Percentiles rank a stretch among this genome's conserved stretches.
Evolutionary conservation across 1,140 invertebrate genomes (phyloP).

Genomic region (Ceratosolen solmsi): DNA sequence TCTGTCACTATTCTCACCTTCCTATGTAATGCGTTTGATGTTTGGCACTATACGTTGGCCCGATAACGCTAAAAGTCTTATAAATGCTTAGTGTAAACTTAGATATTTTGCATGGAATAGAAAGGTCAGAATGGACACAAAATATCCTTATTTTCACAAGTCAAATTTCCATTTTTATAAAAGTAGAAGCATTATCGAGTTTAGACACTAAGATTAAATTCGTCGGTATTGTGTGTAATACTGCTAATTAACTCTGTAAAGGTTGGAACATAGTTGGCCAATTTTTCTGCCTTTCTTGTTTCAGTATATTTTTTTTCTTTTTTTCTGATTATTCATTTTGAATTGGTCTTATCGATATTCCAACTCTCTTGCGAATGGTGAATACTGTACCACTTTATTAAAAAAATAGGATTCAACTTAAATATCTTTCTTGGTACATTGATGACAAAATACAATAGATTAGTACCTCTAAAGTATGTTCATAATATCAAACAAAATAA

Average conservation of each 20-base stretch:
- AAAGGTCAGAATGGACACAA: conserved; percentile 66
- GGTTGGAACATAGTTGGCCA: conserved; percentile 66
- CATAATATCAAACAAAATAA: conserved; percentile 32
- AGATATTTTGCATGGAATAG: conserved; percentile 60
- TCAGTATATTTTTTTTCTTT: conserved; percentile 30
- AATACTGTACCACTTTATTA: conserved; percentile 41
- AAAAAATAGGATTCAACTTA: conserved; percentile 28
- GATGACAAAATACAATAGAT: conserved; percentile 20
- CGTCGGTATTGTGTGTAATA: conserved; percentile 58
- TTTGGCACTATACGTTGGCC: conserved; percentile 26
- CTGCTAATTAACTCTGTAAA: conserved; percentile 66
- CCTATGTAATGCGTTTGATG: conserved; percentile 51
- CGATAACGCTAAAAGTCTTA: conserved; percentile 27
- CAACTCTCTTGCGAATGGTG: conserved; percentile 41
- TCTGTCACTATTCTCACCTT: conserved; percentile 67
- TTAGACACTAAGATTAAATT: conserved; percentile 38
- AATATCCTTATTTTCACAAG: conserved; percentile 65
- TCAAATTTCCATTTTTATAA: conserved; percentile 53
- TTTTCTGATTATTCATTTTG: conserved; percentile 8
- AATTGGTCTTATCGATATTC: conserved; percentile 45
- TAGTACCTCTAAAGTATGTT: conserved; percentile 12
- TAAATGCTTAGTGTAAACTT: conserved; percentile 30
- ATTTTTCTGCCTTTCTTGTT: conserved; percentile 51
- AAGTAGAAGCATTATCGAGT: conserved; percentile 56
- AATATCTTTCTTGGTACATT: conserved; percentile 36